Conservation (phyloP, 2,113 vertebrate genomes). For the Fulmarus glacialis region DNA sequence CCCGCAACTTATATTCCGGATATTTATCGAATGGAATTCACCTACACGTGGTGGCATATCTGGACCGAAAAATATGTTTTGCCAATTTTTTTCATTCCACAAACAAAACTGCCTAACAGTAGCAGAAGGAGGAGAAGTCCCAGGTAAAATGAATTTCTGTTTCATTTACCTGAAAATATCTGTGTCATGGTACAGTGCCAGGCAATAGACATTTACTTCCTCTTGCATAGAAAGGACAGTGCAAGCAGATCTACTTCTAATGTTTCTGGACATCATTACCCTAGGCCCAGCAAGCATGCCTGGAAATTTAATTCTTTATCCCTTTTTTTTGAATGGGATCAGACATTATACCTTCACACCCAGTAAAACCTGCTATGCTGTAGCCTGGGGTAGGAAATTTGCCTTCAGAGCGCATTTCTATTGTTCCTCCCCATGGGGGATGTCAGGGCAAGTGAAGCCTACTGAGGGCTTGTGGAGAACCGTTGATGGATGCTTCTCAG, state of each 20-base stretch:
- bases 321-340: not conserved
- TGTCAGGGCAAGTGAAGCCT: not conserved
- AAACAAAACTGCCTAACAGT: not conserved
- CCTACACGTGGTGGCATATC: not conserved
- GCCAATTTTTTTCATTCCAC: not conserved
- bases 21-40: not conserved
- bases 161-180: not conserved
- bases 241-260: not conserved
- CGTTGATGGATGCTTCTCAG: not conserved
- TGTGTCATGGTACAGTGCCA: not conserved
- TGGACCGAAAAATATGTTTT: not conserved
- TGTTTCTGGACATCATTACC: not conserved
- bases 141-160: not conserved
- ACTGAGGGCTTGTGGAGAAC: not conserved
- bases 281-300: not conserved
- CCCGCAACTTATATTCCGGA: not conserved
- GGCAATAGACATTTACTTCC: not conserved
- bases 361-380: not conserved
- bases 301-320: not conserved
- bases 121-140: not conserved
- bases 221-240: not conserved
- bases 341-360: not conserved
- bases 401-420: not conserved
- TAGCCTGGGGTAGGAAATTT: not conserved
- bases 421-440: not conserved